Evolutionary conservation across 2,113 vertebrate species (phyloP), one percentile per base, ranked within the genome.

Genomic region (Fulmarus glacialis): DNA sequence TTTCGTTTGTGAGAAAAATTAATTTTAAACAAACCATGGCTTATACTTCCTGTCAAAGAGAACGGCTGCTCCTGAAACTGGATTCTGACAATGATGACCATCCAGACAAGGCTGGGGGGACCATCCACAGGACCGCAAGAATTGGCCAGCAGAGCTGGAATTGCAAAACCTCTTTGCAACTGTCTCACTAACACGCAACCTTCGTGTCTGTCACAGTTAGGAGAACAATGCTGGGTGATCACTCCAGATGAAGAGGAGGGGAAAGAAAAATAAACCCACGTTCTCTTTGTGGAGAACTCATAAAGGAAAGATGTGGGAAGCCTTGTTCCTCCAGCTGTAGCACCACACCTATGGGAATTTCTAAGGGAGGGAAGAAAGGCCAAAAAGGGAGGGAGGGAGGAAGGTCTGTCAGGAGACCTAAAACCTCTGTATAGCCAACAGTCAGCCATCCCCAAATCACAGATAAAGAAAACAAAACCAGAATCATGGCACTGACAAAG

Each of bases 241-340:
- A 3, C 45, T 93, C 92, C 88, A 95, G 79, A 64, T 87, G 94
- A 96, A 79, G 82, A 92, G 95, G 87, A 96, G 84, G 55, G 50
- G 27, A 82, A 55, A 83, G 59, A 52, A 93, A 90, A 94, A 86
- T 8, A 94, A 94, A 84, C 92, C 78, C 66, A 87, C 30, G 0
- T 60, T 91, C 87, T 60, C 40, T 83, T 86, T 55, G 74, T 92
- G 70, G n/a, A 91, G 79, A 91, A 26, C 52, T 96, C 70, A 38
- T 77, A 42, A 87, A 95, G 70, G 82, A 75, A 95, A 97, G 89
- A 79, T 74, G 85, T 91, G 87, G 96, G 83, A 90, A 94, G 92
- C 73, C 75, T 82, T 79, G 79, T 87, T 97, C 80, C 74, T 97
- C 82, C 89, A 87, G 67, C 82, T 93, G 66, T 36, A 94, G 89